Conservation (phyloP, 2,888 invertebrate genomes). For the Tridacna gigas region DNA sequence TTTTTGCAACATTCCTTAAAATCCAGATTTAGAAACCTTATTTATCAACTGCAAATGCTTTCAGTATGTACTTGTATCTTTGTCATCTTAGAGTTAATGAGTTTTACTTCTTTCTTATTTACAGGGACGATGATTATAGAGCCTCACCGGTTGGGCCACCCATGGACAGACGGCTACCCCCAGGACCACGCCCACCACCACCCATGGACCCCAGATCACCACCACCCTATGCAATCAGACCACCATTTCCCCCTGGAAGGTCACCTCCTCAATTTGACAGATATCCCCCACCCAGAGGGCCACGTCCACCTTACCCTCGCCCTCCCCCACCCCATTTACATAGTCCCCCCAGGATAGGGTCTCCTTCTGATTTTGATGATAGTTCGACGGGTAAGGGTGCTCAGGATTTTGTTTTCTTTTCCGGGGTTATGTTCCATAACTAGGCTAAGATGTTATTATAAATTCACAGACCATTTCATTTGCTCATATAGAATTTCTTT, state of each 20-base stretch:
- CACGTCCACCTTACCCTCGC: conserved; percentile 61
- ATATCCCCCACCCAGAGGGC: conserved; percentile 66
- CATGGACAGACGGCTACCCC: conserved; percentile 60
- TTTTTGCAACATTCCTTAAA: background rate
- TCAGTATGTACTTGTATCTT: background rate
- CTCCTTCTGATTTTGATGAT: conserved; percentile 51
- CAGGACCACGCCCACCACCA: conserved; percentile 65
- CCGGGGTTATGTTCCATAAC: background rate
- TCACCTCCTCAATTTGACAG: conserved; percentile 74
- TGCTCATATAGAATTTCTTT: too few species aligned
- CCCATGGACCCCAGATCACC: conserved; percentile 64
- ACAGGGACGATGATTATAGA: conserved; percentile 68
- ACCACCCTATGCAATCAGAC: conserved; percentile 68
- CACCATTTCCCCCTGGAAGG: conserved; percentile 67
- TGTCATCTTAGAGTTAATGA: background rate
- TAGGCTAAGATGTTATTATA: too few species aligned
- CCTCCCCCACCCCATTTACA: conserved; percentile 63
- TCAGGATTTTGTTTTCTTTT: background rate
- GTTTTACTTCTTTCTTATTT: conserved; percentile 33
- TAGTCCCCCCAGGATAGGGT: conserved; percentile 57
- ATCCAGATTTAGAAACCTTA: too few species aligned
- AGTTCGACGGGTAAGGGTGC: conserved; percentile 60
- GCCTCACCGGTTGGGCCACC: conserved; percentile 62
- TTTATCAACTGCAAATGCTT: background rate
- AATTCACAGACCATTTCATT: too few species aligned